Base-by-base conservation (phyloP, 1,140 invertebrate genomes). In the Meloidogyne exigua region DNA sequence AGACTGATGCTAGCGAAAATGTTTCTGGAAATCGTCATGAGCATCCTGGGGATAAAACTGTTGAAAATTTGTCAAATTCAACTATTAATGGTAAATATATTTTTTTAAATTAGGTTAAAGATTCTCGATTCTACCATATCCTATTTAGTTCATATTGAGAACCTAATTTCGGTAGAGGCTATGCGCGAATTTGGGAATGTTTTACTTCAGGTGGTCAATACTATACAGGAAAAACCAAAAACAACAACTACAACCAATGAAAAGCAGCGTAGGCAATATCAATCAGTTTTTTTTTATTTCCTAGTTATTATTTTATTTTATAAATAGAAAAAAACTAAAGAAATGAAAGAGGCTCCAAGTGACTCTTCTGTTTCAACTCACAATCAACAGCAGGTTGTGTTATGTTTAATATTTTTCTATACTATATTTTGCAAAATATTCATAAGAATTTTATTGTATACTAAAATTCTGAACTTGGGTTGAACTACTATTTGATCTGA, bases 91-190 rank as follows among this genome's bases (percentile, higher is more conserved):
- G 49, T 57, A 57, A 44, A 7, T 7, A n/a, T n/a, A 18, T 49
- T 49, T 9, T n/a, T 57, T 49, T 18, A 1, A 49, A n/a, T n/a
- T n/a, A n/a, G n/a, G n/a, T 49, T 18, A 18, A 18, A 49, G 5
- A 18, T 18, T 18, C 39, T 42, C 11, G 11, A 13, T 44, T 44
- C n/a, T 39, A 25, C 28, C 32, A 49, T 49, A n/a, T 44, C 26
- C 1, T 42, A 26, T 25, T 15, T 62, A 71, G 44, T 71, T 18
- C 39, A 71, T 36, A 71, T 71, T 42, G 69, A 49, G 28, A 71
- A 71, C 21, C 3, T 71, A 2, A 57, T 71, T 18, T 42, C 69
- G 1, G n/a, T 62, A 15, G 69, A 71, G 62, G 39, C 69, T 25
- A 28, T 44, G 32, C 69, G 62, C 39, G 69, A 42, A 23, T 42